Evolutionary conservation across 1,140 invertebrate species (phyloP), one percentile per base, ranked within the genome.

Genomic region (Drosophila watanabei): DNA sequence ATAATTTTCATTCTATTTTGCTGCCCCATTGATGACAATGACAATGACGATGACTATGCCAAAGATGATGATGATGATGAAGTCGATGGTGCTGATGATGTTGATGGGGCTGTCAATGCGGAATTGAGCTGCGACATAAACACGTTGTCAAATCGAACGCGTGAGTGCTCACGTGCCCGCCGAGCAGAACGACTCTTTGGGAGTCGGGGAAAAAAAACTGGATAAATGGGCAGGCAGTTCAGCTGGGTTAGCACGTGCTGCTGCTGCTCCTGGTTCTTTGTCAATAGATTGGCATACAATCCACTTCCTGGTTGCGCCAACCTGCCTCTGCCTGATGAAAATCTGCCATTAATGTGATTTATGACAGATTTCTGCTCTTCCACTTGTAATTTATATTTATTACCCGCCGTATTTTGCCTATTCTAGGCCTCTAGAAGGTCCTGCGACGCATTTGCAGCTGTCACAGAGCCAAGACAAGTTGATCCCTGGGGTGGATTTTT

Each of bases 111-210:
- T 89, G 85, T 89, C 84, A 89, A 79, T 89, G 73, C 77, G 85
- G 82, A 88, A 88, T 88, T 89, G 85, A 88, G 85, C 85, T 88
- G 62, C 70, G 59, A 72, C 85, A 88, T 85, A 88, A 88, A 89
- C 85, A 88, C 85, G 75, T 85, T 81, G 85, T 88, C 85, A 79
- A 88, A 79, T 89, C 85, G 82, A 73, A 90, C 79, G 85, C 85
- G 82, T 85, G 86, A 90, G 79, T 82, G 79, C 70, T 70, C 75
- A 85, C 79, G 82, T 83, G 82, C 78, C 70, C 66, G 59, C 70
- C 33, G 43, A 63, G 70, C 73, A 75, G 48, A 54, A 69, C 46
- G 52, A 37, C 48, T 43, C 48, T 43, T 2, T 52, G 16, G n/a
- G 49, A 2, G 28, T 18, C 2, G 49, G 28, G 16, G 2, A 8